Percentiles rank a stretch among this genome's conserved stretches.
These are phyloP conservation scores for Eremobia ochroleuca DNA, from an alignment of 2,888 invertebrate species.

Conservation along the genomic window DNA sequence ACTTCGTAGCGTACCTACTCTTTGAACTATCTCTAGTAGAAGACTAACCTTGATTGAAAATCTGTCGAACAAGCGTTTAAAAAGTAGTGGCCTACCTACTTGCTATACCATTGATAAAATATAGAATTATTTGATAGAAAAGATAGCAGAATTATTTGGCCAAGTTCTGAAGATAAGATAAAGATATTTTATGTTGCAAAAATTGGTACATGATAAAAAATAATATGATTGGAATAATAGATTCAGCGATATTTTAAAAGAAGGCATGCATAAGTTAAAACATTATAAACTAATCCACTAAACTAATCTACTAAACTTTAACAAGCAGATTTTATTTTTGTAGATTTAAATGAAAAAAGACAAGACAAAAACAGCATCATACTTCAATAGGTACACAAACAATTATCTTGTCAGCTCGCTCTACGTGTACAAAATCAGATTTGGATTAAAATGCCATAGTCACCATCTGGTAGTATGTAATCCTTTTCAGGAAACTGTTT, in stretches of 20 bases:
- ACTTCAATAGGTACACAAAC: background rate
- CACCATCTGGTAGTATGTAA: background rate
- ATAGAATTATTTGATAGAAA: background rate
- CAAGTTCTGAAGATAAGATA: no score
- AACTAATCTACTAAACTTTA: background rate
- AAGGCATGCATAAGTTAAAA: background rate
- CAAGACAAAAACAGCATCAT: no score
- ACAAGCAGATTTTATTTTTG: background rate
- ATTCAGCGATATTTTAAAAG: background rate
- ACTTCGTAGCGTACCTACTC: background rate
- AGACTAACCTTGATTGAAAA: constrained; percentile 24
- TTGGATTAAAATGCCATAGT: background rate
- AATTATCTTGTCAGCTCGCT: background rate
- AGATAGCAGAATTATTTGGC: no score
- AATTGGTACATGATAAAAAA: no score
- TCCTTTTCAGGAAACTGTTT: background rate
- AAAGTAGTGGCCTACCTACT: background rate
- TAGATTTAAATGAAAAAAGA: background rate
- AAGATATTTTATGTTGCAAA: background rate
- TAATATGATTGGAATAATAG: no score
- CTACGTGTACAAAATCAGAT: background rate
- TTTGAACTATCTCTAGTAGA: background rate
- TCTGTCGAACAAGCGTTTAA: constrained; percentile 9
- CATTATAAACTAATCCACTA: background rate
- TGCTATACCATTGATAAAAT: background rate